A percentile compares a stretch with the other conserved stretches of the same genome.
phyloP scores from a whole-genome alignment of 92 coral and sea anemone genomes.

The Umimayanthus chanpuru region DNA sequence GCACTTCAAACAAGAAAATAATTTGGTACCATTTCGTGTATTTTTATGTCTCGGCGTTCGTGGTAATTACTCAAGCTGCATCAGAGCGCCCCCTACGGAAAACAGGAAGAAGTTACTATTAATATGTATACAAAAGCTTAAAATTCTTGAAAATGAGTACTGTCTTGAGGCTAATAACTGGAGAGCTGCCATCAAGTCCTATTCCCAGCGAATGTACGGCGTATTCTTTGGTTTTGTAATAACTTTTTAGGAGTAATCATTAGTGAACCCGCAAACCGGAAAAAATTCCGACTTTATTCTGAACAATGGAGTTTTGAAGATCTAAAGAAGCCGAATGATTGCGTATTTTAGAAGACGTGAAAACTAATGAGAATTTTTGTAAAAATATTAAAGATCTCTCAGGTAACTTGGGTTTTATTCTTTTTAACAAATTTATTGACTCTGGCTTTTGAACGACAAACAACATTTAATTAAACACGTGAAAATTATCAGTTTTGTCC shows the following conservation, averaged over 20 bases:
- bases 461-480: not conserved
- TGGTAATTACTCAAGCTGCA: not conserved
- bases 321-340: conserved; percentile 8
- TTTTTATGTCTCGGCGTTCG: not conserved
- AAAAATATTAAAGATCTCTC: conserved; percentile 4
- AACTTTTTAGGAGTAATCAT: not conserved
- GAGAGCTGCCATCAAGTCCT: conserved; percentile 23
- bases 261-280: not conserved
- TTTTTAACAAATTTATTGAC: conserved; percentile 12
- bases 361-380: conserved; percentile 20
- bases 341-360: not conserved
- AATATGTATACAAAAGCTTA: not conserved
- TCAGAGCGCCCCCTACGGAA: not conserved
- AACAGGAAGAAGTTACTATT: not conserved
- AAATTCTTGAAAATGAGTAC: not conserved
- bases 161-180: conserved; percentile 8
- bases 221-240: not conserved
- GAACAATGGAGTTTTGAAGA: not conserved
- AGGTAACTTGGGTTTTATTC: conserved; percentile 8
- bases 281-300: not conserved
- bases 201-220: conserved; percentile 27
- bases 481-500: not conserved
- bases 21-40: not conserved
- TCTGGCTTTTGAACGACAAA: not conserved
- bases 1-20: not conserved